phyloP scores from a whole-genome alignment of 1,140 invertebrate genomes.

The Lutraria rhynchaena region DNA sequence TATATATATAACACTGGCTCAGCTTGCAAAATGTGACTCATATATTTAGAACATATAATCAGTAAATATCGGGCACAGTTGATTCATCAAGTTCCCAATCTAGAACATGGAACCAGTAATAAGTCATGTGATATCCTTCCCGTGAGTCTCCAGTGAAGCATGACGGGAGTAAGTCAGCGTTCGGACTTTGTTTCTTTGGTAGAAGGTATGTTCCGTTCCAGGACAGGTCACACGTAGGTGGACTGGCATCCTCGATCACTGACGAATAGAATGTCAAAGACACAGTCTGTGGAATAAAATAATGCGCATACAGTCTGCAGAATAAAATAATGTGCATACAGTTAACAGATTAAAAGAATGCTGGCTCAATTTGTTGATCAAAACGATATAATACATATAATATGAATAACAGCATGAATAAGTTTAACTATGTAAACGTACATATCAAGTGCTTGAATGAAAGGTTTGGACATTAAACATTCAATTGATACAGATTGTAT shows the following conservation, averaged over 20 bases:
- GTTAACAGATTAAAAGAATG: conserved; percentile 54
- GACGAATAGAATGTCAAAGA: conserved; percentile 71
- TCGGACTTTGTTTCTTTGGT: conserved; percentile 46
- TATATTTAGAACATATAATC: too few relatives aligned
- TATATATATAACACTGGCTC: too few relatives aligned
- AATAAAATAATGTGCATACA: conserved; percentile 35
- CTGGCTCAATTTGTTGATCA: too few relatives aligned
- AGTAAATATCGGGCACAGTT: background rate
- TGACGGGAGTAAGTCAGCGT: conserved; percentile 64
- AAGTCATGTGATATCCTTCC: conserved; percentile 77
- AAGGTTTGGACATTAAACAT: too few relatives aligned
- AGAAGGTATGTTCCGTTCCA: conserved; percentile 74
- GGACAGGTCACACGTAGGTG: conserved; percentile 67
- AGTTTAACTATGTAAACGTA: too few relatives aligned
- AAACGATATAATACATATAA: background rate
- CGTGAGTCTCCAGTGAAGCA: conserved; percentile 70
- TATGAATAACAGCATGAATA: background rate
- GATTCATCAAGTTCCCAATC: conserved; percentile 66
- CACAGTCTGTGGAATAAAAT: conserved; percentile 61
- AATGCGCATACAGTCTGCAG: conserved; percentile 63
- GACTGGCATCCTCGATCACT: conserved; percentile 73
- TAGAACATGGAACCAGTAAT: conserved; percentile 74
- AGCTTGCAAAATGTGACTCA: too few relatives aligned
- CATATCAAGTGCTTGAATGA: too few relatives aligned
- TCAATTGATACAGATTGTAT: too few relatives aligned